Evolutionary conservation across 2,888 invertebrate genomes (phyloP), one percentile per base, ranked within the genome.

Genomic region (Yponomeuta cagnagella): DNA sequence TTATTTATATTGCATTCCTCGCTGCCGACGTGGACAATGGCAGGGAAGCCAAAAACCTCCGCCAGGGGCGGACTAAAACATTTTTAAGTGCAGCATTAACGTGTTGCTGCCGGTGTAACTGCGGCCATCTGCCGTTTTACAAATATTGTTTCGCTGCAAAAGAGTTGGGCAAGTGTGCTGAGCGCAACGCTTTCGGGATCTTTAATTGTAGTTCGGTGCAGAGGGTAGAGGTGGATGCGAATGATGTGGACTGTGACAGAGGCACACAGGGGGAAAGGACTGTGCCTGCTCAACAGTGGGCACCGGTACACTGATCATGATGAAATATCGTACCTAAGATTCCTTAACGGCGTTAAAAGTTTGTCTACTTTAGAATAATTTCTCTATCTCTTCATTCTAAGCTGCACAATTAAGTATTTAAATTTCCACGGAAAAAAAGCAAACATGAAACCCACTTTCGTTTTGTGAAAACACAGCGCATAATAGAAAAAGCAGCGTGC

Each of bases 401-500:
- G 5, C 37, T 37, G 37, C 5, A 37, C 37, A 37, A 37, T 37
- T 37, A 37, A 9, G 43, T 43, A 5, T 8, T 43, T 43, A 37
- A 33, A 6, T n/a, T 10, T 67, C 2, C 37, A 67, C 43, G 10
- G 37, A n/a, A 33, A n/a, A 33, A 12, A 67, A 69, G 9, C 43
- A 48, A 58, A 64, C 48, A 63, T 23, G 8, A 12, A 15, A 30
- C 77, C 81, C 76, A 81, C 81, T 82, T 87, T 86, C 84, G 87
- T 88, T 87, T 86, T 33, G 43, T 43, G 78, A 82, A 87, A 86
- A 85, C 84, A 83, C 76, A 77, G 80, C 82, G 84, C 85, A 88
- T 84, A 87, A 86, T 88, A 88, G 88, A 89, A 89, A 89, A 84
- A 83, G 85, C 9, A 65, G 76, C 81, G 82, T 81, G 78, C 80